Evolutionary conservation across 2,113 vertebrate genomes (phyloP).

Genomic region (Chamaea fasciata): DNA sequence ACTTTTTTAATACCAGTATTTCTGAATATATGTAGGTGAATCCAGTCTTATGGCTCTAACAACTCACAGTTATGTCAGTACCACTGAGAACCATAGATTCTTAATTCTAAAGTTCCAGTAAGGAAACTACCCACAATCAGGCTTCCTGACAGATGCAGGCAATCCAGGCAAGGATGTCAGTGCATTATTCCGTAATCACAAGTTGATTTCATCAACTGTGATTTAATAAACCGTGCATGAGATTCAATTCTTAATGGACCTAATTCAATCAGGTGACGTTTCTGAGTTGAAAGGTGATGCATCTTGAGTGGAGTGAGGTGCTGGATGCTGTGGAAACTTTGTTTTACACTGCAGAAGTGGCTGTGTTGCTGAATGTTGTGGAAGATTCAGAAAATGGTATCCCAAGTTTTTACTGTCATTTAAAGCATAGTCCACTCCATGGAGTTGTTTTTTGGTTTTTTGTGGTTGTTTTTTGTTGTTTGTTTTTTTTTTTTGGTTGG

Average conservation of each 20-base stretch:
- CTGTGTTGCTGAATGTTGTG: background rate
- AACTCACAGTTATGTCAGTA: background rate
- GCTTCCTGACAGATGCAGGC: background rate
- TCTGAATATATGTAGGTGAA: background rate
- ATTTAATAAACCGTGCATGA: conserved; percentile 32
- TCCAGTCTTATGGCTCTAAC: background rate
- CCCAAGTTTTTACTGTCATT: background rate
- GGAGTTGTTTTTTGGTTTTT: background rate
- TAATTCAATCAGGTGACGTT: conserved; percentile 18
- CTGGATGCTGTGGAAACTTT: background rate
- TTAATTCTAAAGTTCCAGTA: background rate
- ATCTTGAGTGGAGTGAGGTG: background rate
- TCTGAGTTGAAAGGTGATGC: conserved; percentile 20
- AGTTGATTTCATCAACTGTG: background rate
- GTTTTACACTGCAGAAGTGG: background rate
- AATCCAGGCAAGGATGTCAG: background rate
- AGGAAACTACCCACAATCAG: background rate
- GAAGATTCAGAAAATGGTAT: background rate
- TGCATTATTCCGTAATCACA: conserved; percentile 13
- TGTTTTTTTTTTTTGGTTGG: too few relatives aligned
- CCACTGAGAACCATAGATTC: background rate
- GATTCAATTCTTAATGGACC: conserved; percentile 20
- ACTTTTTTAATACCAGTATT: background rate
- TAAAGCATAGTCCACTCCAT: background rate
- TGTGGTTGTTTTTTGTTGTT: too few relatives aligned